These are phyloP conservation scores for Bhutanitis thaidina DNA, from an alignment of 2,888 invertebrate species.

Conservation along the genomic window DNA sequence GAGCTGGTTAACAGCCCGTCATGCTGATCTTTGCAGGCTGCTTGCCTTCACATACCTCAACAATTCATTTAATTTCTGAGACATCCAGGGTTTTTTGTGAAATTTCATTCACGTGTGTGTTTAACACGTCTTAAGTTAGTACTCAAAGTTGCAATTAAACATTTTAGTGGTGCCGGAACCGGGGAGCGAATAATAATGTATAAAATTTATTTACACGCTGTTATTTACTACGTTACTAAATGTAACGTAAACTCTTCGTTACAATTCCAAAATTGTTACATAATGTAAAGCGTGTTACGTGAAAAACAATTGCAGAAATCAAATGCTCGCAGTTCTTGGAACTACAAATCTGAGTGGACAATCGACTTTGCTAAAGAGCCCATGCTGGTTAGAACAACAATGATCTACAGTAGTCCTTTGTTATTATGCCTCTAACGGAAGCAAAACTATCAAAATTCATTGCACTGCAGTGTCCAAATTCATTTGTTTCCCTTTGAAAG, in stretches of 20 bases:
- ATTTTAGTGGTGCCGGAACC: no score
- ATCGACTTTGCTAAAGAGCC: conserved; percentile 50
- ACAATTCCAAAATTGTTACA: neutral
- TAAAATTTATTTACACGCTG: no score
- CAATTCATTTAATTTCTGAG: no score
- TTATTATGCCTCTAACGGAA: conserved; percentile 63
- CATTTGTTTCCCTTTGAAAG: conserved; percentile 61
- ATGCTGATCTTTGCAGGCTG: no score
- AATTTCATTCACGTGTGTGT: no score
- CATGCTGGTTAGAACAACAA: conserved; percentile 48
- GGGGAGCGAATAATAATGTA: no score
- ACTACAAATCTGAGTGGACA: conserved; percentile 48
- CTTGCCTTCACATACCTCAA: no score
- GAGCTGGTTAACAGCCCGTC: no score
- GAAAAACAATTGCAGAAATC: conserved; percentile 17
- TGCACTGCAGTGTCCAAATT: conserved; percentile 46
- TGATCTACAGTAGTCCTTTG: conserved; percentile 49
- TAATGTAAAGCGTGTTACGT: neutral
- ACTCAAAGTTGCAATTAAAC: no score
- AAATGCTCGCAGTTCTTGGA: conserved; percentile 32
- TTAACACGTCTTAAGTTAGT: no score
- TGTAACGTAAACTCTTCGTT: neutral
- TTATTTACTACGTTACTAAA: no score
- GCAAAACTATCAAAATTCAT: conserved; percentile 52
- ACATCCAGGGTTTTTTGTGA: no score